Evolutionary conservation across 2,797 vertebrate genomes (phyloP).

Genomic region (Rhyacichthys aspro): DNA sequence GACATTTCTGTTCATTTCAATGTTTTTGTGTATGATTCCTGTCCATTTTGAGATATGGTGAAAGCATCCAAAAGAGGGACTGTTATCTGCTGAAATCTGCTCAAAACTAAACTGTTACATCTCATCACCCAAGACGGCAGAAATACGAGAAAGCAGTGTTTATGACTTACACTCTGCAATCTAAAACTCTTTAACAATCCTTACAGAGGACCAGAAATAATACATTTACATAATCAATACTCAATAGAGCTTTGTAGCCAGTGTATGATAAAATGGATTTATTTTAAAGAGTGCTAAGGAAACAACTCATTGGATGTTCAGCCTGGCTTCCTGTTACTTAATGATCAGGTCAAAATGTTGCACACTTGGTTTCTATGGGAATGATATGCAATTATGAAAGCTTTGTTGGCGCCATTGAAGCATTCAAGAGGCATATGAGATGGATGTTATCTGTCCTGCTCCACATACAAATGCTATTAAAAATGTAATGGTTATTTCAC

Average conservation of each 20-base stretch:
- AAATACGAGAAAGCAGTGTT: background rate
- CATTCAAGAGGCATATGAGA: background rate
- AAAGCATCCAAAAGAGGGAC: background rate
- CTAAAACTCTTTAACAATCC: too few relatives aligned
- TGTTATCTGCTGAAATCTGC: background rate
- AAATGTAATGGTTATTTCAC: background rate
- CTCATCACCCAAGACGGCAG: background rate
- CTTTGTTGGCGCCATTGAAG: too few relatives aligned
- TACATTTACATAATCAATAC: too few relatives aligned
- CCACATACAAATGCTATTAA: background rate
- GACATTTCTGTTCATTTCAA: constrained; percentile 21
- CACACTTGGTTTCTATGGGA: too few relatives aligned
- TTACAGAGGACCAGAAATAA: too few relatives aligned
- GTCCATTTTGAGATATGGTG: background rate
- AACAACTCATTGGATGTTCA: too few relatives aligned
- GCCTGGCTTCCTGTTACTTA: too few relatives aligned
- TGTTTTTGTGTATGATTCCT: background rate
- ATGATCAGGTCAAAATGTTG: too few relatives aligned
- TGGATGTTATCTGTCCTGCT: background rate
- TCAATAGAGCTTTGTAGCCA: too few relatives aligned
- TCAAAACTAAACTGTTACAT: background rate
- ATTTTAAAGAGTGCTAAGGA: too few relatives aligned
- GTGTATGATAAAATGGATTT: too few relatives aligned
- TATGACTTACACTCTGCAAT: background rate
- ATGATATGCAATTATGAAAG: too few relatives aligned